Conservation (phyloP, 2,113 vertebrate species). For the Mionectes macconnelli region DNA sequence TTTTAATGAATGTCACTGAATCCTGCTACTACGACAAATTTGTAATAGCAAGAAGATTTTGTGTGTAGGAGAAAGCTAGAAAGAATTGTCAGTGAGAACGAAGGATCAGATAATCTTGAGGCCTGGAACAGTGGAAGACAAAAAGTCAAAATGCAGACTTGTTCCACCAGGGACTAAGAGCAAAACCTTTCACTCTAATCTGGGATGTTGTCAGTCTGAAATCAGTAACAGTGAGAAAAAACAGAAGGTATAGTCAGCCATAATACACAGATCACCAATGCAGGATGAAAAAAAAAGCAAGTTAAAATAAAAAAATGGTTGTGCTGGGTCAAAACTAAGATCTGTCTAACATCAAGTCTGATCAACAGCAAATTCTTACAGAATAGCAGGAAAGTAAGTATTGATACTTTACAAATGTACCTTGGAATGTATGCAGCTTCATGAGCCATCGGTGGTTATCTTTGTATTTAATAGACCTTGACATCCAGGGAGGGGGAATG, state of each 20-base stretch:
- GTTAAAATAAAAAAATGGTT: neutral
- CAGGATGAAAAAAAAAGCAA: neutral
- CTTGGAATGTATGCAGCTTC: neutral
- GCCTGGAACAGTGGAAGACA: neutral
- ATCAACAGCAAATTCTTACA: neutral
- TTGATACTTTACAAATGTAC: neutral
- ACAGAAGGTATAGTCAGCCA: neutral
- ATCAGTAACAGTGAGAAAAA: neutral
- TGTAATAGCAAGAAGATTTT: neutral
- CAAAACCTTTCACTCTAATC: neutral
- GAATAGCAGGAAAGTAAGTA: neutral
- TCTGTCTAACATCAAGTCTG: neutral
- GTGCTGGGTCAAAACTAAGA: neutral
- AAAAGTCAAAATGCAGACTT: neutral
- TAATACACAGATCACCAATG: neutral
- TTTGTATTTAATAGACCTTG: neutral
- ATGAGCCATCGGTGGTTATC: neutral
- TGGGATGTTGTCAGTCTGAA: neutral
- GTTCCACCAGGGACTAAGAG: neutral
- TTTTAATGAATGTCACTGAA: neutral
- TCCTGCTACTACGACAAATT: neutral
- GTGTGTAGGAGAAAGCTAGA: neutral
- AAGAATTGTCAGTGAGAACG: neutral
- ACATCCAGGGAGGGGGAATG: neutral
- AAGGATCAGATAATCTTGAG: neutral